A percentile compares a stretch with the other conserved stretches of the same genome.
phyloP scores from a whole-genome alignment of 2,888 invertebrate genomes.

The Entomobrya multifasciata region DNA sequence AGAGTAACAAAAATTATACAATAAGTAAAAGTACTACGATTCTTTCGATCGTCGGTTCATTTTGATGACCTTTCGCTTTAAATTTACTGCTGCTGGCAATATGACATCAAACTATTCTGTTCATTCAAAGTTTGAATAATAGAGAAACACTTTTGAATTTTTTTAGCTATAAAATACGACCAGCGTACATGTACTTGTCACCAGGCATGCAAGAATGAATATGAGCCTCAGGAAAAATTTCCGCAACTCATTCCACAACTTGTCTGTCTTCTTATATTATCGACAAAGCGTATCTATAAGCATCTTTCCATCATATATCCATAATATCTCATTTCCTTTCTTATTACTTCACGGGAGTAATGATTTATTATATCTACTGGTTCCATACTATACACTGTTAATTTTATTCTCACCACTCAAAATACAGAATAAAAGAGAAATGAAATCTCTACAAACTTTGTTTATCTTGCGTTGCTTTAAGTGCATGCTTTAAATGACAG shows the following conservation, averaged over 20 bases:
- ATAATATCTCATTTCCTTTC: slow-evolving; percentile 63
- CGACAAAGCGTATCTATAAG: too few relatives aligned
- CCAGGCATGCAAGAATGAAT: background rate
- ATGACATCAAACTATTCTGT: too few relatives aligned
- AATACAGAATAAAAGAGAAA: slow-evolving; percentile 14
- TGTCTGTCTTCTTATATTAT: background rate
- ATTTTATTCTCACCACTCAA: slow-evolving; percentile 11
- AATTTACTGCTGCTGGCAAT: too few relatives aligned
- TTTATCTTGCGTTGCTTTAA: slow-evolving; percentile 54
- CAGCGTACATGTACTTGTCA: background rate
- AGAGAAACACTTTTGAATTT: background rate
- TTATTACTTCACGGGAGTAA: slow-evolving; percentile 47
- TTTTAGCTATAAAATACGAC: background rate
- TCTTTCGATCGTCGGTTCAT: too few relatives aligned
- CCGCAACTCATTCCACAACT: background rate
- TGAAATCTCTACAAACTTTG: slow-evolving; percentile 44
- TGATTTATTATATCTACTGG: too few relatives aligned
- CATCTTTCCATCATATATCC: slow-evolving; percentile 3
- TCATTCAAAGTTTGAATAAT: background rate
- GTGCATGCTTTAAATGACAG: slow-evolving; percentile 62
- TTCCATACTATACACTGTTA: slow-evolving; percentile 6
- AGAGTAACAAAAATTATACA: too few relatives aligned
- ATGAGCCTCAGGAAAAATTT: background rate
- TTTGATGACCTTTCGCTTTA: too few relatives aligned
- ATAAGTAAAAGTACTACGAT: too few relatives aligned